A percentile compares a stretch with the other conserved stretches of the same genome.
phyloP scores from a whole-genome alignment of 2,888 invertebrate species.

The Cataglyphis altisquamis region DNA sequence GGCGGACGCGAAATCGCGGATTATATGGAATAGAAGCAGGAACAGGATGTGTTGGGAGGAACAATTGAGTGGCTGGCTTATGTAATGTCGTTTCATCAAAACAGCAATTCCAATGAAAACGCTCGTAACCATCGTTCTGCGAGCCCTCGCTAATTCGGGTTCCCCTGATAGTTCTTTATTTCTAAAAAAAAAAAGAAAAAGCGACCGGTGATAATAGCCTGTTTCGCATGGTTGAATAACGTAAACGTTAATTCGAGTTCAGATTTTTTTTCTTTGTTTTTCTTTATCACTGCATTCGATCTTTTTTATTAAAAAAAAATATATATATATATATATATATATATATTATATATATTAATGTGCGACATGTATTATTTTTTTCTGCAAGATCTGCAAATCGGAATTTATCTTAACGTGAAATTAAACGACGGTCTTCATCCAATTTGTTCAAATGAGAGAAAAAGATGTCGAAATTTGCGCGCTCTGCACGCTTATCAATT shows the following conservation, averaged over 20 bases:
- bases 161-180: neutral
- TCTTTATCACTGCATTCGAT: neutral
- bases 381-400: neutral
- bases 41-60: slow-evolving; percentile 2
- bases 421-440: neutral
- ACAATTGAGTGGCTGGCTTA: slow-evolving; percentile 17
- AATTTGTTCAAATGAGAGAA: neutral
- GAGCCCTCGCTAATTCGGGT: neutral
- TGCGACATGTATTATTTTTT: neutral
- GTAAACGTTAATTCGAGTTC: neutral
- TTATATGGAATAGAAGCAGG: slow-evolving; percentile 33
- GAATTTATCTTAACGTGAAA: neutral
- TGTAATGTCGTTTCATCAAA: slow-evolving; percentile 9
- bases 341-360: neutral
- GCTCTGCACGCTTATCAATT: neutral
- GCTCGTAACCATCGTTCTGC: neutral
- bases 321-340: neutral
- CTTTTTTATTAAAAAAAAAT: neutral
- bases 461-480: slow-evolving; percentile 34
- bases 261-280: neutral
- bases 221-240: slow-evolving; percentile 1
- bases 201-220: neutral
- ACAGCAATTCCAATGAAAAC: slow-evolving; percentile 30
- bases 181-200: neutral
- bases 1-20: slow-evolving; percentile 27